A percentile compares a stretch with the other conserved stretches of the same genome.
Evolutionary conservation across 2,888 invertebrate genomes (phyloP).

Genomic region (Amorpha juglandis): DNA sequence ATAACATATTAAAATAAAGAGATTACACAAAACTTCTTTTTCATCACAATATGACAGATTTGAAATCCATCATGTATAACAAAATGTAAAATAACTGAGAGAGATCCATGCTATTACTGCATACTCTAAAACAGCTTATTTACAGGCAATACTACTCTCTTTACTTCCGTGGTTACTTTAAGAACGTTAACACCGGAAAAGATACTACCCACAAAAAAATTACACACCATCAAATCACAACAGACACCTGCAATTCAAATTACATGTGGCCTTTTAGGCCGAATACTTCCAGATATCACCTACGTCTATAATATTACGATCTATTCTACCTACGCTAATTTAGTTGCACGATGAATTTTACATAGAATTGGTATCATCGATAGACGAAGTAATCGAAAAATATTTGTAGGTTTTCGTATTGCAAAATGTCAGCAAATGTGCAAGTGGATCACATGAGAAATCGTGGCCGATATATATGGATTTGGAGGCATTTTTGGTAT

Average conservation of each 20-base stretch:
- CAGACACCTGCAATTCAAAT: not conserved
- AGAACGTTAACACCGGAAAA: not conserved
- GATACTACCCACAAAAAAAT: not conserved
- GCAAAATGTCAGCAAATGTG: too few relatives aligned
- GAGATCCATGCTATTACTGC: not conserved
- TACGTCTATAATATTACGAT: not conserved
- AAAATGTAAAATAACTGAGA: not conserved
- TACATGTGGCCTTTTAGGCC: constrained; percentile 11
- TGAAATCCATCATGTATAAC: not conserved
- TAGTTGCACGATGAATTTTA: not conserved
- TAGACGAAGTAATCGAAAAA: not conserved
- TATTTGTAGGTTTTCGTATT: too few relatives aligned
- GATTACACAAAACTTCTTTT: not conserved
- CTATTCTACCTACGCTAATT: not conserved
- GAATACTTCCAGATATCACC: not conserved
- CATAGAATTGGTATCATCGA: not conserved
- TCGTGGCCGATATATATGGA: too few relatives aligned
- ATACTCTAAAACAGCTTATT: not conserved
- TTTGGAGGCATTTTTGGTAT: too few relatives aligned
- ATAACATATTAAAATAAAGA: constrained; percentile 6
- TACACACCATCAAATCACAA: not conserved
- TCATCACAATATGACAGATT: constrained; percentile 11
- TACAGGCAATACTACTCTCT: not conserved
- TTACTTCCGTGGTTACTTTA: not conserved
- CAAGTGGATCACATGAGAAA: too few relatives aligned